A percentile compares a stretch with the other conserved stretches of the same genome.
Conservation (phyloP, 2,113 vertebrate species). For the Struthidea cinerea region DNA sequence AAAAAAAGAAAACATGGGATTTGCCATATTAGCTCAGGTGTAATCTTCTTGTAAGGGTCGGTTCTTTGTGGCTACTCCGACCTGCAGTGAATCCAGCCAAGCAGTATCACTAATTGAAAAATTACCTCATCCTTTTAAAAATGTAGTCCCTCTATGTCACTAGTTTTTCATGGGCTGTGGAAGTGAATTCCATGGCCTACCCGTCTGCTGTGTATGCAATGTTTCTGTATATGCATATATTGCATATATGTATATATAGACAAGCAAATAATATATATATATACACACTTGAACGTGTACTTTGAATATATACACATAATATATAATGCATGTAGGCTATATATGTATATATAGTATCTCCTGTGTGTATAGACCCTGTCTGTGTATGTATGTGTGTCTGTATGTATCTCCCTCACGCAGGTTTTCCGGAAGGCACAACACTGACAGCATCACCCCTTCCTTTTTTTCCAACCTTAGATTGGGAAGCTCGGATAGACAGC, state of each 20-base stretch:
- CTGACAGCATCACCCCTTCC: slow-evolving; percentile 41
- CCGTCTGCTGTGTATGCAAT: not conserved
- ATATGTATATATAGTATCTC: not conserved
- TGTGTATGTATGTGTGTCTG: not conserved
- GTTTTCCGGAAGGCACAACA: not conserved
- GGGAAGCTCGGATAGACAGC: slow-evolving; percentile 98
- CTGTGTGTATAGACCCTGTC: not conserved
- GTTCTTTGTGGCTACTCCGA: not conserved
- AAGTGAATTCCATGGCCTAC: not conserved
- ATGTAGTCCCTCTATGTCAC: not conserved
- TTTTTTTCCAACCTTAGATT: slow-evolving; percentile 78
- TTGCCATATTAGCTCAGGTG: not conserved
- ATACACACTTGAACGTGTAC: not conserved
- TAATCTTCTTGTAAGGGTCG: not conserved
- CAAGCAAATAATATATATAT: not conserved
- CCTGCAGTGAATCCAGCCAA: not conserved
- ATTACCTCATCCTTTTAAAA: not conserved
- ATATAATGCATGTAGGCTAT: not conserved
- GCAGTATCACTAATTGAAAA: not conserved
- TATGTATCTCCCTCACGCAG: not conserved
- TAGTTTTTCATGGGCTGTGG: not conserved
- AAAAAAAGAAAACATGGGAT: not conserved
- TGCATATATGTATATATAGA: not conserved
- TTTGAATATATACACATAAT: not conserved
- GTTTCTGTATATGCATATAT: not conserved